Conservation (phyloP, 2,888 invertebrate species). For the Apotomis betuletana region DNA sequence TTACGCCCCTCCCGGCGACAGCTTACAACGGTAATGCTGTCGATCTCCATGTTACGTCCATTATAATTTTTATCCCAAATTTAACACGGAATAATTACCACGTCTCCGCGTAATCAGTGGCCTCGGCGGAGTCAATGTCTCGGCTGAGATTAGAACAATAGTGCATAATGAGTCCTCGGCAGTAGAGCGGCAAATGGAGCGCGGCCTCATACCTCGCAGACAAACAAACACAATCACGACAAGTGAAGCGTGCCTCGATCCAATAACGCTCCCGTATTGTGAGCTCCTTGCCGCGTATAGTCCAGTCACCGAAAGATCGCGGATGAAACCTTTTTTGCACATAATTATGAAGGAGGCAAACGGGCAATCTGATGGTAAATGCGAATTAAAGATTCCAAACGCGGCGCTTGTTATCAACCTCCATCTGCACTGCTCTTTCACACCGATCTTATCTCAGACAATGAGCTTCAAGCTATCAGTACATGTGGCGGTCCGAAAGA, state of each 20-base stretch:
- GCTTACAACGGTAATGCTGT: constrained; percentile 15
- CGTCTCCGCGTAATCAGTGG: not conserved
- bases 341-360: not conserved
- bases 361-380: no score
- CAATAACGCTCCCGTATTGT: constrained; percentile 4
- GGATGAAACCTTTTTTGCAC: not conserved
- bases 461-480: no score
- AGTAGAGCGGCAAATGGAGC: not conserved
- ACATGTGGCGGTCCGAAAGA: no score
- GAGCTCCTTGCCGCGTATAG: not conserved
- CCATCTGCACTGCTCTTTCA: no score
- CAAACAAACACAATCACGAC: constrained; percentile 12
- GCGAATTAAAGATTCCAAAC: no score
- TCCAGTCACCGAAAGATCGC: not conserved
- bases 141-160: not conserved
- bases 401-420: no score
- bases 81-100: constrained; percentile 7
- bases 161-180: not conserved
- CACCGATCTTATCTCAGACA: no score
- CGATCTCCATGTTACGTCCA: constrained; percentile 24
- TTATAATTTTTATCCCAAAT: constrained; percentile 32
- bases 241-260: not conserved
- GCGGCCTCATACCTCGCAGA: constrained; percentile 2
- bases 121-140: constrained; percentile 5
- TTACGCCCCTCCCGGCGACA: not conserved